These are phyloP conservation scores for Crocuta crocuta DNA, from an alignment of 2,113 vertebrate genomes.

Conservation along the genomic window DNA sequence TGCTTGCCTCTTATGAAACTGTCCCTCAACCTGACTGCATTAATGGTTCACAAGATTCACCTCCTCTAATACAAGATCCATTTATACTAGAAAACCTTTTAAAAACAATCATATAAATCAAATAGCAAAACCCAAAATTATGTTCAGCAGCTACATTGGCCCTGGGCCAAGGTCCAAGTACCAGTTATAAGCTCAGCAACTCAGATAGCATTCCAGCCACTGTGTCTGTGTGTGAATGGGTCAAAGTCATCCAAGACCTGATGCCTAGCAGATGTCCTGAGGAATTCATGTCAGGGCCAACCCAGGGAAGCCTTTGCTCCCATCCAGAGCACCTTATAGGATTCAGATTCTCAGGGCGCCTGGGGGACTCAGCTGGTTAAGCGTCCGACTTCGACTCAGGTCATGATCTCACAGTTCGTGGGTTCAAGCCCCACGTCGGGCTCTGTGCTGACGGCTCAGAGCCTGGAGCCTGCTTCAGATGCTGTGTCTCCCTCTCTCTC, in stretches of 20 bases:
- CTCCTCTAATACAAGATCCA: not conserved
- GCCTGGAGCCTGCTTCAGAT: no score
- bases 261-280: accelerated
- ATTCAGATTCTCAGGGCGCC: no score
- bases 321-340: not conserved
- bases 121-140: not conserved
- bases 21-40: not conserved
- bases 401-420: no score
- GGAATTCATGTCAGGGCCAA: not conserved
- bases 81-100: not conserved
- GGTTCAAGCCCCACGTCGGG: no score
- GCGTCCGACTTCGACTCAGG: no score
- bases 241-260: not conserved
- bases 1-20: not conserved
- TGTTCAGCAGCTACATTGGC: not conserved
- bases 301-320: not conserved
- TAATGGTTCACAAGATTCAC: not conserved
- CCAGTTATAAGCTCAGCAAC: not conserved
- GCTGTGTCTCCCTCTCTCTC: no score
- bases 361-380: no score
- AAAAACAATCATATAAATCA: not conserved
- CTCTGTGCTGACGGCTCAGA: no score
- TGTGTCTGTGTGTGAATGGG: not conserved
- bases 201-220: not conserved
- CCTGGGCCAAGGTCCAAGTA: not conserved